These are phyloP conservation scores for Sphaerophoria taeniata DNA, from an alignment of 2,888 invertebrate species.

Conservation along the genomic window DNA sequence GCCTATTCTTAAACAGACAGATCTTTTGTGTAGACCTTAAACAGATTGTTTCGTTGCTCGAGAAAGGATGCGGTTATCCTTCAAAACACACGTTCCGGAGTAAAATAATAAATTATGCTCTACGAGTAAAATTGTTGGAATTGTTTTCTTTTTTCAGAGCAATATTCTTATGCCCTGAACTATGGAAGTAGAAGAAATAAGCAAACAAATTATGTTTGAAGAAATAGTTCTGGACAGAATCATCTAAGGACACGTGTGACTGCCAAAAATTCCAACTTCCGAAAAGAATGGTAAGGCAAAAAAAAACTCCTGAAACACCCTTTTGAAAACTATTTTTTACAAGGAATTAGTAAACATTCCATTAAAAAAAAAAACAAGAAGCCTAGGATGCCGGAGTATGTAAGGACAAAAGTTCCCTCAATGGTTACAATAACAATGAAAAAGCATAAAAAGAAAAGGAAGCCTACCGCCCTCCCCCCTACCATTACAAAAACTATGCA, in stretches of 20 bases:
- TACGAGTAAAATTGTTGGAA: too few relatives aligned
- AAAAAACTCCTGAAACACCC: neutral
- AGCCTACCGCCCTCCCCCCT: too few relatives aligned
- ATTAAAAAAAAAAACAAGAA: conserved; percentile 37
- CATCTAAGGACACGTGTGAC: neutral
- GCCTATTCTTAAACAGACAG: too few relatives aligned
- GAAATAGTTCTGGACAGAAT: neutral
- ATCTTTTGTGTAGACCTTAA: too few relatives aligned
- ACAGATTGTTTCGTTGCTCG: too few relatives aligned
- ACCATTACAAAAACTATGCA: neutral
- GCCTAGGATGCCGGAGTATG: conserved; percentile 56
- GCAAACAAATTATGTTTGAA: too few relatives aligned
- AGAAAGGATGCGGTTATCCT: too few relatives aligned
- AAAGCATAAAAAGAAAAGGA: neutral
- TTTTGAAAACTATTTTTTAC: neutral
- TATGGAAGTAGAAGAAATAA: too few relatives aligned
- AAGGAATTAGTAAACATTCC: conserved; percentile 58
- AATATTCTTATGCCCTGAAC: too few relatives aligned
- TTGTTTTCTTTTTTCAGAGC: too few relatives aligned
- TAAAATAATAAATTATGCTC: too few relatives aligned
- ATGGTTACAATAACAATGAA: conserved; percentile 24
- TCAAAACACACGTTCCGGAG: too few relatives aligned
- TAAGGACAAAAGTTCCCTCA: conserved; percentile 61
- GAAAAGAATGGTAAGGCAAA: neutral
- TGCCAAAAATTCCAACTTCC: neutral